Evolutionary conservation across 2,113 vertebrate species (phyloP), one percentile per base, ranked within the genome.

Genomic region (Lycaon pictus): DNA sequence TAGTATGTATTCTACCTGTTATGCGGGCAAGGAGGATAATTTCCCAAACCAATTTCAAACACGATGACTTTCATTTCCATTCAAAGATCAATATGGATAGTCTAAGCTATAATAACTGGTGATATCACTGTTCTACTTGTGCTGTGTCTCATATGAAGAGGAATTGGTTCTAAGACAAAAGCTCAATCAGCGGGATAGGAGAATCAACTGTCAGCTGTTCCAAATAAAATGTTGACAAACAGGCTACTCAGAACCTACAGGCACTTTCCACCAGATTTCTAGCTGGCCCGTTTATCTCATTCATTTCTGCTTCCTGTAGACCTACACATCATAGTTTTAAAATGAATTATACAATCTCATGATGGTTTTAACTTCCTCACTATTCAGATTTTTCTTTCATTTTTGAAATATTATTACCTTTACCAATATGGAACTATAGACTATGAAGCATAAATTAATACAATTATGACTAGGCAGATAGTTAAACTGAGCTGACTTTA

Each of bases 381-480:
- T 58, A 91, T 48, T 93, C 43, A 51, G 15, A 51, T 77, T 92
- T 96, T 93, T 80, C 80, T 76, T 81, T 72, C 58, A 63, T 71
- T 95, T 87, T 37, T 43, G 63, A 69, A 85, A 87, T 85, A 74
- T 69, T 19, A 71, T 71, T 81, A 81, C 20, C 29, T 88, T 92
- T 89, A 77, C 67, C 71, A 90, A 48, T n/a, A 77, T 20, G 17
- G 37, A 82, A 82, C 32, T 96, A 29, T 22, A 23, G 72, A 80
- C 27, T 10, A 65, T 25, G 56, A 93, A 90, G 56, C 2, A 88
- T 43, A 81, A 17, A 65, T 58, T 69, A 77, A 87, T 88, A 91
- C 10, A 53, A 80, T 65, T 58, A 67, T 48, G 25, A 80, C 9
- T 72, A 93, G 84, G 63, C 48, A 80, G 58, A 13, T 0, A 29